Conservation (phyloP, 2,888 invertebrate species). For the Meandrusa payeni region DNA sequence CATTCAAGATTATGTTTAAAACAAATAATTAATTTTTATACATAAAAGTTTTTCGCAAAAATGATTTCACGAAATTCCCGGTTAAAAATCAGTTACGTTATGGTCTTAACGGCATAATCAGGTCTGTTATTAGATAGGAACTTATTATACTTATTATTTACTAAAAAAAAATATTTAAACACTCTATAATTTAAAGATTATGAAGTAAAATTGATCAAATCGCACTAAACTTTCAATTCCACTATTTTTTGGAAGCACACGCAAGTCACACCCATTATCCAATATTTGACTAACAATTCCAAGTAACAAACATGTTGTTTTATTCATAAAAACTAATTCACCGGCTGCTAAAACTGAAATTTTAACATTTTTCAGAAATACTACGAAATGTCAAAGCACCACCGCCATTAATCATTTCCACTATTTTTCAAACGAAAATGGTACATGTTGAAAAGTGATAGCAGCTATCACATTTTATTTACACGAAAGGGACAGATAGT, state of each 20-base stretch:
- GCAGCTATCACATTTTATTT: slow-evolving; percentile 12
- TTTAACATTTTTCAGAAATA: slow-evolving; percentile 44
- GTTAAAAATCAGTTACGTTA: not conserved
- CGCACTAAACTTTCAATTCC: slow-evolving; percentile 19
- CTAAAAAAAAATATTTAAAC: too few species aligned
- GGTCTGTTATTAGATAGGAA: slow-evolving; percentile 18
- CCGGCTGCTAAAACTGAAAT: slow-evolving; percentile 40
- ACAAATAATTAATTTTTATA: not conserved
- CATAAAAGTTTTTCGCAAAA: not conserved
- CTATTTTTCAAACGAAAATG: slow-evolving; percentile 36
- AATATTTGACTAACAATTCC: slow-evolving; percentile 24
- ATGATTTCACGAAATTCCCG: not conserved
- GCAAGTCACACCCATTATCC: slow-evolving; percentile 27
- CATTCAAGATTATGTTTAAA: not conserved
- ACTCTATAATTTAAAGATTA: slow-evolving; percentile 13
- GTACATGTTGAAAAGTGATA: slow-evolving; percentile 43
- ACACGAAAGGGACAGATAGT: slow-evolving; percentile 40
- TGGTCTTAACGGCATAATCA: not conserved
- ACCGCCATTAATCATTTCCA: slow-evolving; percentile 63
- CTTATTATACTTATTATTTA: slow-evolving; percentile 23
- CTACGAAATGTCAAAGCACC: slow-evolving; percentile 58
- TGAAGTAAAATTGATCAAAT: slow-evolving; percentile 7
- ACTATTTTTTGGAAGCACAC: slow-evolving; percentile 24
- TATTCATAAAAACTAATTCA: slow-evolving; percentile 50
- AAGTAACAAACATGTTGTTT: slow-evolving; percentile 43